Evolutionary conservation across 2,113 vertebrate species (phyloP).

Genomic region (Casuarius casuarius): DNA sequence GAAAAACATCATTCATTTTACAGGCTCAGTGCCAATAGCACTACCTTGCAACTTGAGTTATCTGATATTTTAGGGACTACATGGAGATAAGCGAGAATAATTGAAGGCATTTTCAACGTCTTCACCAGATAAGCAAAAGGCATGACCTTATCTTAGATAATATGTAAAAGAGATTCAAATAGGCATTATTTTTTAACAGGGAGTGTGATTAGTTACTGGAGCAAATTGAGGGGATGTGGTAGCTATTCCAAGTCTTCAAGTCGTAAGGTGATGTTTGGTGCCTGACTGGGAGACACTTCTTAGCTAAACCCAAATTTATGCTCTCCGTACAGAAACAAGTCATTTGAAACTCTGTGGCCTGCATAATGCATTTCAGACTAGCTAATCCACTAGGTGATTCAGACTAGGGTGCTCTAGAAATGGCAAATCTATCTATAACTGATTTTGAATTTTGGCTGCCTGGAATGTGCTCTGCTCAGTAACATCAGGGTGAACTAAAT

Average conservation of each 20-base stretch:
- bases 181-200: not conserved
- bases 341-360: not conserved
- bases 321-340: not conserved
- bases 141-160: conserved; percentile 38
- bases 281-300: not conserved
- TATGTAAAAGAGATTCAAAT: conserved; percentile 14
- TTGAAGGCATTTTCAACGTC: conserved; percentile 53
- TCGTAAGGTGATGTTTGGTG: not conserved
- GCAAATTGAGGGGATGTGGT: not conserved
- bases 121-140: conserved; percentile 50
- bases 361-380: not conserved
- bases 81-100: conserved; percentile 52
- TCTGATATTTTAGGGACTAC: conserved; percentile 33
- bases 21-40: not conserved
- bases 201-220: not conserved
- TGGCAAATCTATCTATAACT: not conserved
- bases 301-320: not conserved
- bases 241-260: not conserved
- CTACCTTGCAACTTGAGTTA: conserved; percentile 26
- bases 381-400: not conserved
- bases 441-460: not conserved
- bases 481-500: not conserved
- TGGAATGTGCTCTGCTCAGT: not conserved
- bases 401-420: not conserved
- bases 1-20: not conserved